Percentiles rank a stretch among this genome's conserved stretches.
Evolutionary conservation across 2,113 vertebrate genomes (phyloP).

Genomic region (Zingel zingel): DNA sequence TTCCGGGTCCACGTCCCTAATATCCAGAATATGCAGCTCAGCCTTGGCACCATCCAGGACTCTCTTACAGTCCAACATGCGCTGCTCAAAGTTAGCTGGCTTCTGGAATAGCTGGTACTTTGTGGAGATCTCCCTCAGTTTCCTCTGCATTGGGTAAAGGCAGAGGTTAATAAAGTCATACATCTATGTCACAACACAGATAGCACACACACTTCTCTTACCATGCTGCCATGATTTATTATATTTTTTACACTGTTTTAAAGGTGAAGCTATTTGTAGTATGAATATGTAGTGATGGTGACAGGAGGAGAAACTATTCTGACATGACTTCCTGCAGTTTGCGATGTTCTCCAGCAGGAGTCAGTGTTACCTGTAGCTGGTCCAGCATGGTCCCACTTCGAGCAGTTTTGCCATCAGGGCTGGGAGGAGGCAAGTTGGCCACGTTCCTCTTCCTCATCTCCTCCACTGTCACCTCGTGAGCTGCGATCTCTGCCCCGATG

Average conservation of each 20-base stretch:
- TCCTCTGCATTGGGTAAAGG: constrained; percentile 85
- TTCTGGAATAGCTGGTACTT: constrained; percentile 99
- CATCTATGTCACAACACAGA: neutral
- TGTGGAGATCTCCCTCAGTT: constrained; percentile 94
- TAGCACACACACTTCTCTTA: neutral
- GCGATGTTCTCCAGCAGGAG: constrained; percentile 56
- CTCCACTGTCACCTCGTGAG: constrained; percentile 91
- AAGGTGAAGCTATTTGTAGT: neutral
- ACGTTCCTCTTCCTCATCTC: constrained; percentile 89
- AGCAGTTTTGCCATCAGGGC: constrained; percentile 85
- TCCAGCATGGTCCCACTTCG: constrained; percentile 91
- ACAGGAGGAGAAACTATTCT: neutral
- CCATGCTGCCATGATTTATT: neutral
- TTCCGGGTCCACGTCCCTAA: constrained; percentile 89
- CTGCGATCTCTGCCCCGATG: constrained; percentile 92
- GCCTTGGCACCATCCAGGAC: constrained; percentile 92
- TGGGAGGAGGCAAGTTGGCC: constrained; percentile 80
- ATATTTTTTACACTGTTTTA: neutral
- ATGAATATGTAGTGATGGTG: no score
- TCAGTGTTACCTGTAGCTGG: constrained; percentile 90
- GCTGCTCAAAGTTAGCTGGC: constrained; percentile 98
- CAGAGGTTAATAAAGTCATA: neutral
- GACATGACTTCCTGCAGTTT: constrained; percentile 5
- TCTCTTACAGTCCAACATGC: constrained; percentile 95
- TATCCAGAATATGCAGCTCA: constrained; percentile 91